A percentile compares a stretch with the other conserved stretches of the same genome.
These are phyloP conservation scores for Lophura swinhoii DNA, from an alignment of 2,797 vertebrate genomes.

Conservation along the genomic window DNA sequence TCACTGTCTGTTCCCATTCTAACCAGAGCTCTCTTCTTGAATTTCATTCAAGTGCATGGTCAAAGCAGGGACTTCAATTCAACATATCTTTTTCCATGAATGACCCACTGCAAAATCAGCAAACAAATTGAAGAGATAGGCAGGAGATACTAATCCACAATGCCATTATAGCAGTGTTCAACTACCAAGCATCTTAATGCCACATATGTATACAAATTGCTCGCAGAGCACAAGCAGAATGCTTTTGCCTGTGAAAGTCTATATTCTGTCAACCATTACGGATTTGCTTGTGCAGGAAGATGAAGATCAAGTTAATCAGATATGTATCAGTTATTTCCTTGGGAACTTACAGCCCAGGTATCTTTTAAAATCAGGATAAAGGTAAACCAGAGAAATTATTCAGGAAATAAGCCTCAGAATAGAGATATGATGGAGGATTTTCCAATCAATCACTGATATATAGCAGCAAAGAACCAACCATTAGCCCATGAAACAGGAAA, in stretches of 20 bases:
- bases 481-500: neutral
- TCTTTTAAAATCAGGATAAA: neutral
- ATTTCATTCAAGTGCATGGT: neutral
- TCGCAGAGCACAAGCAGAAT: neutral
- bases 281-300: neutral
- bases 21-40: neutral
- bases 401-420: neutral
- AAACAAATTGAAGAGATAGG: neutral
- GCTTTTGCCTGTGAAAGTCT: fast-evolving
- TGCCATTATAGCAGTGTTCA: neutral
- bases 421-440: neutral
- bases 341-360: neutral
- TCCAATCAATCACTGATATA: neutral
- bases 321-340: neutral
- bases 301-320: neutral
- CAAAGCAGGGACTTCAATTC: neutral
- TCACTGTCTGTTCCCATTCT: neutral
- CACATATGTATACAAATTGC: neutral
- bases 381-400: neutral
- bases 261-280: neutral
- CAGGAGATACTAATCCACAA: neutral
- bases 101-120: neutral
- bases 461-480: neutral
- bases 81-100: fast-evolving
- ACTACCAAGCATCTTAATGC: neutral